phyloP scores from a whole-genome alignment of 2,888 invertebrate genomes.

The Standfussiana lucernea region DNA sequence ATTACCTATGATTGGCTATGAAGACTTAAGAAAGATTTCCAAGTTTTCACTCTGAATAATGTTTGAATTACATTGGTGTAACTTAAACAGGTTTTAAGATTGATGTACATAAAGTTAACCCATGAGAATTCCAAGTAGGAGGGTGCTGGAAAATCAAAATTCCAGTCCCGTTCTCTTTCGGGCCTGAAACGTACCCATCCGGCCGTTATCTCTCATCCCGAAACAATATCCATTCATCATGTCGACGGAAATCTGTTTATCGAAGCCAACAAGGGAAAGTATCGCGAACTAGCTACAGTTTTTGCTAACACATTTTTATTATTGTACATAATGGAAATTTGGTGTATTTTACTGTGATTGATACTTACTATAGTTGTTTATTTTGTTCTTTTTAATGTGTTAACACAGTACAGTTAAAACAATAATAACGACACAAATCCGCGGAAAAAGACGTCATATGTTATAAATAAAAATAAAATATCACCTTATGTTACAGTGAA shows the following conservation, averaged over 20 bases:
- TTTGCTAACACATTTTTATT: constrained; percentile 47
- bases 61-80: constrained; percentile 17
- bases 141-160: constrained; percentile 74
- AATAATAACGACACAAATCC: not conserved
- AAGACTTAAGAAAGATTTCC: not conserved
- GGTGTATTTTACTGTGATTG: constrained; percentile 11
- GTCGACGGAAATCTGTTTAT: constrained; percentile 71
- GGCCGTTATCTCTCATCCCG: constrained; percentile 72
- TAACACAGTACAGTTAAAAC: not conserved
- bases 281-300: constrained; percentile 62
- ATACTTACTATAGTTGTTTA: not conserved
- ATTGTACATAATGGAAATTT: constrained; percentile 37
- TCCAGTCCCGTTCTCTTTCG: constrained; percentile 68
- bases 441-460: not conserved
- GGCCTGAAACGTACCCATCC: constrained; percentile 66
- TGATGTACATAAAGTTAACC: constrained; percentile 56
- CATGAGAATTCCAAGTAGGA: constrained; percentile 60
- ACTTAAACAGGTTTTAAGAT: constrained; percentile 48
- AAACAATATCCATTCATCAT: constrained; percentile 79
- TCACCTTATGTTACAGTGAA: not conserved
- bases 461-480: not conserved
- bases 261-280: constrained; percentile 70
- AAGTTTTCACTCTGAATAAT: constrained; percentile 25
- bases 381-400: not conserved
- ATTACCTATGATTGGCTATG: not conserved